phyloP scores from a whole-genome alignment of 2,888 invertebrate genomes.

The Brachylomia viminalis region DNA sequence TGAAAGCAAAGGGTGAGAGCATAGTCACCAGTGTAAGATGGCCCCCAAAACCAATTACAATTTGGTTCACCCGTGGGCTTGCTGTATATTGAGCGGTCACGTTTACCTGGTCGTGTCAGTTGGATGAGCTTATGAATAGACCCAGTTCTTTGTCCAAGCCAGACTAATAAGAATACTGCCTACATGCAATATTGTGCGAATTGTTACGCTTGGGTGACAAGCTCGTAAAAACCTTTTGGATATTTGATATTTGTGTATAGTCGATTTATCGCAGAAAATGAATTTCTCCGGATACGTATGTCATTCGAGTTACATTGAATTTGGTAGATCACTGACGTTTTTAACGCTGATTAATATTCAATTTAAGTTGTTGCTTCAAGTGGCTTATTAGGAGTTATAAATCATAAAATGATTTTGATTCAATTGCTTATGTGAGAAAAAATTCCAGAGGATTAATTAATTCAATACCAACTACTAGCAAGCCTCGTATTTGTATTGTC shows the following conservation, averaged over 20 bases:
- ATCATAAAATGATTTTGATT: conserved; percentile 5
- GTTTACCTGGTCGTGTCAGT: conserved; percentile 68
- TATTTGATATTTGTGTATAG: conserved; percentile 20
- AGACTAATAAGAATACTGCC: conserved; percentile 69
- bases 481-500: neutral
- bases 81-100: conserved; percentile 65
- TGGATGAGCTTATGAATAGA: conserved; percentile 73
- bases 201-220: conserved; percentile 63
- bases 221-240: conserved; percentile 30
- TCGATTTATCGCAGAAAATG: conserved; percentile 27
- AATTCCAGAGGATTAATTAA: neutral
- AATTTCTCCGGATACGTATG: conserved; percentile 13
- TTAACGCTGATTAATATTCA: conserved; percentile 35
- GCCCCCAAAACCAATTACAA: conserved; percentile 71
- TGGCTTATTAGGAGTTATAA: conserved; percentile 7
- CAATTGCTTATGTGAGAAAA: neutral
- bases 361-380: conserved; percentile 12
- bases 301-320: conserved; percentile 18
- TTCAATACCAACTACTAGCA: neutral
- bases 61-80: conserved; percentile 40
- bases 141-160: conserved; percentile 70
- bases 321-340: conserved; percentile 11
- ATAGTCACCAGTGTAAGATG: conserved; percentile 69
- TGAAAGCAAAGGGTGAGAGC: conserved; percentile 73
- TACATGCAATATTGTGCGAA: conserved; percentile 69